Evolutionary conservation across 1,140 invertebrate species (phyloP), one percentile per base, ranked within the genome.

Genomic region (Ylistrum balloti): DNA sequence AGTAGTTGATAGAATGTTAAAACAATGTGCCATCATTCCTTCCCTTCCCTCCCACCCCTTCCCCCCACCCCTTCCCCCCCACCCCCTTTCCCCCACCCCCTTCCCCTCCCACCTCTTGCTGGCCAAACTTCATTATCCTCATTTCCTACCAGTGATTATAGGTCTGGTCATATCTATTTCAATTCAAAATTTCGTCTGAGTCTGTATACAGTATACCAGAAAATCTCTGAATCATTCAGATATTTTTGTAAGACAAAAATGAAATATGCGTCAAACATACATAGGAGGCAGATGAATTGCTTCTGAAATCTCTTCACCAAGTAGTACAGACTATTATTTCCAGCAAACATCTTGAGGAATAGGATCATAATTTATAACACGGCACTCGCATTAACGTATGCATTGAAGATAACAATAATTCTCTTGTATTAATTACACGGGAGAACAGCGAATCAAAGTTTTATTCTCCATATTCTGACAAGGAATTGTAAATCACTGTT

Each of bases 361-460:
- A n/a, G 56, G n/a, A 28, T 74, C 56, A 74, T 74, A 74, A 74
- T 74, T 74, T 74, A 74, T 74, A 74, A 74, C 56, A 17, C 56
- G n/a, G 56, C 56, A 74, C 56, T 74, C 56, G 17, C 56, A 74
- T 74, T 74, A 74, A 74, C 56, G 56, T 74, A 74, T 74, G 56
- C 56, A 74, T 74, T 74, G 56, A 74, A 74, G 56, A 74, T 74
- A 74, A 74, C 56, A 74, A 74, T 74, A 74, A 74, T 74, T 74
- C 56, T 74, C 56, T 74, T 74, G 56, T 74, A 74, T 74, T 74
- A 74, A 74, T 74, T 74, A 74, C 56, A 74, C 28, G 56, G 56
- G 56, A 22, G 28, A 74, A 74, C 56, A 74, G 56, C 56, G 56
- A 74, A 74, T 74, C 56, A 74, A 74, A 74, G 56, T 74, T 74